These are phyloP conservation scores for Menidia beryllina DNA, from an alignment of 2,113 vertebrate species.

Conservation along the genomic window DNA sequence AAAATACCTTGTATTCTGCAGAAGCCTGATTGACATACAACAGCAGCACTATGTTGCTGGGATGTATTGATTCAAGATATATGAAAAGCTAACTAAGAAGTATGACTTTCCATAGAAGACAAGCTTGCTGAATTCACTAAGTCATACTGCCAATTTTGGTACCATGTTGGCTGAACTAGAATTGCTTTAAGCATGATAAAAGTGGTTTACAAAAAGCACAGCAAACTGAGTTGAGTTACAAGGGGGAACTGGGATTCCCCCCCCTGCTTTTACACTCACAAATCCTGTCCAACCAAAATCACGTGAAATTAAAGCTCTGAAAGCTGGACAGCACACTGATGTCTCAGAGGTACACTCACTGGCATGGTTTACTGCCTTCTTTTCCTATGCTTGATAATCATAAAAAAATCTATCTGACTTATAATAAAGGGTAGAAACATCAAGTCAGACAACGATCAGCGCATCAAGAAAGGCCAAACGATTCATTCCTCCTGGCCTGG, in stretches of 20 bases:
- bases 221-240: not conserved
- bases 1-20: not conserved
- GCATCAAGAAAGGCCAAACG: not conserved
- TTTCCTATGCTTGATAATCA: not conserved
- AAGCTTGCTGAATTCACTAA: not conserved
- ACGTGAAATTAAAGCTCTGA: too few relatives aligned
- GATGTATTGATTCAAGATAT: not conserved
- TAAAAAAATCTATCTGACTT: not conserved
- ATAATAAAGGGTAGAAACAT: not conserved
- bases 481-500: not conserved
- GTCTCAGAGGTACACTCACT: too few relatives aligned
- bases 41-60: too few relatives aligned
- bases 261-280: not conserved
- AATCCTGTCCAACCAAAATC: too few relatives aligned
- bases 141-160: not conserved
- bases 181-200: conserved; percentile 25
- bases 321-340: too few relatives aligned
- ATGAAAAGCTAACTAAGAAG: not conserved
- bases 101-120: not conserved
- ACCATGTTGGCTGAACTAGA: conserved; percentile 1
- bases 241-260: not conserved
- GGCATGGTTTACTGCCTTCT: not conserved
- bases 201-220: not conserved
- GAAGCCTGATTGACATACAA: not conserved
- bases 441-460: not conserved